A percentile compares a stretch with the other conserved stretches of the same genome.
Conservation (phyloP, 2,888 invertebrate species). For the Helicoverpa assulta region DNA sequence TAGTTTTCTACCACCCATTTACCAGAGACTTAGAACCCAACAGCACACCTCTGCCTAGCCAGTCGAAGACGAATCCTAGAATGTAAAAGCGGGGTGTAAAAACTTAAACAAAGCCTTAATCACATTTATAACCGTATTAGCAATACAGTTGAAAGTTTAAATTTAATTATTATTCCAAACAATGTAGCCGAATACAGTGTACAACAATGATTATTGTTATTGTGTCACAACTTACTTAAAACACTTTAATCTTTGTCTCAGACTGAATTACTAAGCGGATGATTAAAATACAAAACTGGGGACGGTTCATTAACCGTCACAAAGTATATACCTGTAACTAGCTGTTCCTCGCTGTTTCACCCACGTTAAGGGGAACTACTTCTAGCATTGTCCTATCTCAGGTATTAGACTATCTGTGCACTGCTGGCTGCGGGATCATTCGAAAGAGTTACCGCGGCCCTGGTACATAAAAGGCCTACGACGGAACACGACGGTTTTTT, state of each 20-base stretch:
- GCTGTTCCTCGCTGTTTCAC: no score
- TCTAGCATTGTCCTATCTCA: no score
- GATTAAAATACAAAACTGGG: constrained; percentile 46
- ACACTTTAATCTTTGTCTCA: constrained; percentile 40
- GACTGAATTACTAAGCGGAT: constrained; percentile 36
- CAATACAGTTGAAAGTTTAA: constrained; percentile 32
- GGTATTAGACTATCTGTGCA: no score
- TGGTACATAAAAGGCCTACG: no score
- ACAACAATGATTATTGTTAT: constrained; percentile 49
- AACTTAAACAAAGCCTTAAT: not conserved
- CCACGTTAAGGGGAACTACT: no score
- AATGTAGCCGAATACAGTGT: constrained; percentile 26
- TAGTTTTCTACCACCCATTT: no score
- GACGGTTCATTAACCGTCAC: constrained; percentile 17
- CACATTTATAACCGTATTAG: constrained; percentile 32
- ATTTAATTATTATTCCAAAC: constrained; percentile 49
- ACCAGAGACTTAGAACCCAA: no score
- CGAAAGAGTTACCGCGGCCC: no score
- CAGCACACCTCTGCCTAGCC: not conserved
- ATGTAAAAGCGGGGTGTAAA: constrained; percentile 19
- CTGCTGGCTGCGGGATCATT: no score
- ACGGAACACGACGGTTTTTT: no score
- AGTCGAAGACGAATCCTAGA: not conserved
- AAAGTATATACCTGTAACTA: not conserved
- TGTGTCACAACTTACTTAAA: constrained; percentile 39